Evolutionary conservation across 1,140 invertebrate genomes (phyloP).

Genomic region (Mamestra configurata): DNA sequence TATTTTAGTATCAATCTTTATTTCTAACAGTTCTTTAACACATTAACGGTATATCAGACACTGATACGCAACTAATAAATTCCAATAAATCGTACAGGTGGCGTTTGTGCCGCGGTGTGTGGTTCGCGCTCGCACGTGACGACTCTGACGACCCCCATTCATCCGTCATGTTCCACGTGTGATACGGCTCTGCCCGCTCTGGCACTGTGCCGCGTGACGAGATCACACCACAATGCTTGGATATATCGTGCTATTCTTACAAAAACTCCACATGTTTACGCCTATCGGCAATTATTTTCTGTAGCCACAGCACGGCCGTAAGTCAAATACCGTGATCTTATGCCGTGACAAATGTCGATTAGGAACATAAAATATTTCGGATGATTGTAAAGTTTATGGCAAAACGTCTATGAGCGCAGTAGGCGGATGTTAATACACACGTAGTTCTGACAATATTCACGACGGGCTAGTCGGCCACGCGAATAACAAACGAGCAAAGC

Average conservation of each 20-base stretch:
- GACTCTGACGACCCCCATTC: conserved; percentile 75
- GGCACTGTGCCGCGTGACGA: conserved; percentile 81
- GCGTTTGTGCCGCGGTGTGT: conserved; percentile 33
- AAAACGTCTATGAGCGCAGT: conserved; percentile 1
- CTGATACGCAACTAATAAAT: conserved; percentile 14
- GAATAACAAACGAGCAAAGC: conserved; percentile 86
- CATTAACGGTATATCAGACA: background rate
- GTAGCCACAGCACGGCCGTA: background rate
- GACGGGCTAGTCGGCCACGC: conserved; percentile 68
- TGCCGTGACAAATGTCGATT: conserved; percentile 9
- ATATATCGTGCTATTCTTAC: conserved; percentile 52
- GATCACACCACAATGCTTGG: conserved; percentile 62
- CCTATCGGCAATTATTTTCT: conserved; percentile 33
- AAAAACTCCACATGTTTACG: conserved; percentile 43
- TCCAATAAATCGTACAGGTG: conserved; percentile 38
- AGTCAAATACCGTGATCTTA: background rate
- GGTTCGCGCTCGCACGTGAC: conserved; percentile 68
- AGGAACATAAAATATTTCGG: background rate
- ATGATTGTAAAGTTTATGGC: conserved; percentile 28
- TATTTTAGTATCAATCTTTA: background rate
- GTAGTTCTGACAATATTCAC: conserved; percentile 46
- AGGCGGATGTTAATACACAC: conserved; percentile 46
- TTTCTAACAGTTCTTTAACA: background rate
- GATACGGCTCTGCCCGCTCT: conserved; percentile 69
- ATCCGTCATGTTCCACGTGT: conserved; percentile 80